A percentile compares a stretch with the other conserved stretches of the same genome.
Evolutionary conservation across 2,797 vertebrate genomes (phyloP).

Genomic region (Crotalus adamanteus): DNA sequence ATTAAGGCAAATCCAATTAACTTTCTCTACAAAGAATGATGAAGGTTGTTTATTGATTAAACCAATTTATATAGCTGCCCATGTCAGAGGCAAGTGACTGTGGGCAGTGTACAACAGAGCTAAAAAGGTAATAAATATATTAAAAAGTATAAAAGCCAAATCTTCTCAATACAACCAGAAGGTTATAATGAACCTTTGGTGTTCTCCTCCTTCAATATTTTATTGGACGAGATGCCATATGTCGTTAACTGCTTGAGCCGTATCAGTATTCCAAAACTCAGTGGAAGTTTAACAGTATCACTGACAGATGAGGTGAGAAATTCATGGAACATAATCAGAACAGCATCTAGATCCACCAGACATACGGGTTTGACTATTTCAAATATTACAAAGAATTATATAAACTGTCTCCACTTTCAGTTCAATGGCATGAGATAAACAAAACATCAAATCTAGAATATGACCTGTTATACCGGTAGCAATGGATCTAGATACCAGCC

Average conservation of each 20-base stretch:
- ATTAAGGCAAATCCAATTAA: not conserved
- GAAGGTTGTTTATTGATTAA: not conserved
- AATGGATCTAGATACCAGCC: not conserved
- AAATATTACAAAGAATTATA: not conserved
- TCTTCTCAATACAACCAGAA: too few species aligned
- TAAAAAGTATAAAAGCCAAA: not conserved
- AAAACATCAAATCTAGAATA: not conserved
- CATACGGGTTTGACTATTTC: not conserved
- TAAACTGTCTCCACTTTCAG: not conserved
- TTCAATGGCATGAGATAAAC: not conserved
- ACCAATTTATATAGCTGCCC: not conserved
- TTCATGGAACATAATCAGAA: not conserved
- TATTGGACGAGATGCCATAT: not conserved
- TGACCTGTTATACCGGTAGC: not conserved
- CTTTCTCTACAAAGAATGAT: not conserved
- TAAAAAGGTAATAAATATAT: not conserved
- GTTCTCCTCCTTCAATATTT: not conserved
- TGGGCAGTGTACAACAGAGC: not conserved
- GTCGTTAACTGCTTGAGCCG: not conserved
- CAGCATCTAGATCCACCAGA: not conserved
- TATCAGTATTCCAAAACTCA: not conserved
- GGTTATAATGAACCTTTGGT: not conserved
- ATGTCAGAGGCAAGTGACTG: not conserved
- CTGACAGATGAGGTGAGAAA: not conserved
- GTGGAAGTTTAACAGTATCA: not conserved